Base-by-base conservation (phyloP, 1,140 invertebrate species). In the Panagrolaimus sp. region DNA sequence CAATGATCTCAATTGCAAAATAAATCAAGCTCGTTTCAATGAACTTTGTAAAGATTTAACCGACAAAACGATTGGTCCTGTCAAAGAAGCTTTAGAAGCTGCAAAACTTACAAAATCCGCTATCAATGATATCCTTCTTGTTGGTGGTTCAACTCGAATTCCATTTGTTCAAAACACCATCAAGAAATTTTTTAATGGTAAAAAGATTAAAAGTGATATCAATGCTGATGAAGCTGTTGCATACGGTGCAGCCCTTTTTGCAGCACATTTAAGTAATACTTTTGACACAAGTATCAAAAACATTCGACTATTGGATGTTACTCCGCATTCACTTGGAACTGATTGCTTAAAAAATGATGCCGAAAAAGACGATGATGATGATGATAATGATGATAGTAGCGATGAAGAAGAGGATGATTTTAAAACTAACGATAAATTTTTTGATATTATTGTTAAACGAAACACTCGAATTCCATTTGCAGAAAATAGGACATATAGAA, bases 1-100 rank as follows among this genome's bases (percentile, higher is more conserved):
- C 78, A 93, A 97, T 82, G 96, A 99, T 83, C 98, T 99, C 89
- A 94, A 91, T n/a, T 96, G 98, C 86, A 95, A 93, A 10, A 87
- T 99, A 55, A 98, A 96, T 69, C 88, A 96, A 81, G 96, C 96
- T 78, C 98, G 97, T 86, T 99, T 99, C 84, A 96, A 99, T 84
- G 96, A 99, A 85, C 86, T 99, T 81, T 98, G 98, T 88, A 94
- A 97, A 91, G 94, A 98, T 84, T 88, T 98, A 44, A 98, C 98
- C 91, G 88, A 92, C 79, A 94, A 92, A 28, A 99, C 96, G 3
- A 88, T 99, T 86, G 97, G 97, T 84, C 96, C 96, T 9, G 95
- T 99, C n/a, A 91, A 94, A 81, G 95, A 96, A 83, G 91, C 94
- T 45, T 86, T 99, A 72, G 94, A 98, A 85, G 96, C 99, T 86